Evolutionary conservation across 2,797 vertebrate species (phyloP), one percentile per base, ranked within the genome.

Genomic region (Heliangelus exortis): DNA sequence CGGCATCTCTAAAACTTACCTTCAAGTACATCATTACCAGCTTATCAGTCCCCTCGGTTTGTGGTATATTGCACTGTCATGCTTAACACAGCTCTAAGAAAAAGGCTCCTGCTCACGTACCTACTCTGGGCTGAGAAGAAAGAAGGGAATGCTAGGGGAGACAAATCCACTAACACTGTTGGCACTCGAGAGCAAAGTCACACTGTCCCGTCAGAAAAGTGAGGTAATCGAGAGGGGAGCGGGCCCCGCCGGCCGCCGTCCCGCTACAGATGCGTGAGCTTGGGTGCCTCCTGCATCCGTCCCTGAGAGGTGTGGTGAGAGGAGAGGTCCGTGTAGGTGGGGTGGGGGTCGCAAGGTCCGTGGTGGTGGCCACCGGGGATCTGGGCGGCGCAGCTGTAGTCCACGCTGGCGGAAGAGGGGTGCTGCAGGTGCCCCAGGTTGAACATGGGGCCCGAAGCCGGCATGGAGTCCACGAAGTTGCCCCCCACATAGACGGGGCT

Each of bases 381-480:
- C 98, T 99, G 99, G 80, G 99, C 99, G 81, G 99, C 99, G 97
- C 99, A 99, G 98, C 99, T 99, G 98, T 99, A 99, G 99, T 99
- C 99, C 99, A 99, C 99, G 96, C 99, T 99, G 97, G 99, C 99
- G 89, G 99, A 99, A 95, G 99, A 99, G 69, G 99, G 99, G 95
- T 99, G 99, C 87, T 99, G 99, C 96, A 99, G 99, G 96, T 99
- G 99, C 95, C 99, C 98, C 95, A 99, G 98, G 97, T 99, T 99
- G 98, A 99, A 99, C 98, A 99, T 99, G 33, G 99, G 99, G 92
- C 99, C 99, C 31, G 99, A 99, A 69, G 99, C 99, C 96, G 99
- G 99, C 99, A 99, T 99, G 92, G 99, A 99, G 98, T 99, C 99
- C 98, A 99, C 99, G 98, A 99, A 99, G 97, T 99, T 99, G 93